Evolutionary conservation across 2,888 invertebrate species (phyloP).

Genomic region (Xylocampa areola): DNA sequence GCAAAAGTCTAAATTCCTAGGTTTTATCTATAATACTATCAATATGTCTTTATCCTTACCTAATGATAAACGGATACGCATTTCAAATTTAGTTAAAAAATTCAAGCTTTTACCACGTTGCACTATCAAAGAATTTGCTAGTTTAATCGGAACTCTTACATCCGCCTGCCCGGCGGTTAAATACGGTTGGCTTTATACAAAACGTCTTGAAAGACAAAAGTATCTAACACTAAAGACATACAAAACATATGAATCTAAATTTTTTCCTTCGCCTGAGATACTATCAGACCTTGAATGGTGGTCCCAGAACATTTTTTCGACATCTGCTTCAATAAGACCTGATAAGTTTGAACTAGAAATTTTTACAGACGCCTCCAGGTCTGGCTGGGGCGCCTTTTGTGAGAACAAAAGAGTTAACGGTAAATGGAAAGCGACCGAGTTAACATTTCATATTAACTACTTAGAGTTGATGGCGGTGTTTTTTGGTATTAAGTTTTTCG

Average conservation of each 20-base stretch:
- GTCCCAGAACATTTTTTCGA: constrained; percentile 22
- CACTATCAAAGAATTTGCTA: constrained; percentile 35
- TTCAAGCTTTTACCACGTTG: constrained; percentile 17
- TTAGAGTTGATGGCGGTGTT: constrained; percentile 3
- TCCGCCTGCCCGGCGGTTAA: constrained; percentile 43
- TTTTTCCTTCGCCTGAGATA: constrained; percentile 7
- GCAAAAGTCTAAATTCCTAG: constrained; percentile 21
- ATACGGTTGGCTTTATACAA: constrained; percentile 42
- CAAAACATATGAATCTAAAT: constrained; percentile 21
- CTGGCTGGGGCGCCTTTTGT: constrained; percentile 31
- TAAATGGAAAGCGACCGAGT: neutral
- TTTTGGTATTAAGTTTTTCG: constrained; percentile 1
- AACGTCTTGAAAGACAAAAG: constrained; percentile 24
- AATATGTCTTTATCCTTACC: constrained; percentile 25
- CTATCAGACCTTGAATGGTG: constrained; percentile 30
- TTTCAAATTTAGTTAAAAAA: constrained; percentile 14
- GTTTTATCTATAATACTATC: constrained; percentile 24
- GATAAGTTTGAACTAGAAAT: constrained; percentile 18
- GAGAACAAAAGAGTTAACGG: neutral
- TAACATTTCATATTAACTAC: constrained; percentile 1
- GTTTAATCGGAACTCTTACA: constrained; percentile 31
- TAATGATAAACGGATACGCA: constrained; percentile 17
- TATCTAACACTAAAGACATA: constrained; percentile 19
- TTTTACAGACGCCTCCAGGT: constrained; percentile 24
- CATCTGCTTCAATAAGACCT: neutral